phyloP scores from a whole-genome alignment of 2,888 invertebrate species.

The Sussaba pulchella region DNA sequence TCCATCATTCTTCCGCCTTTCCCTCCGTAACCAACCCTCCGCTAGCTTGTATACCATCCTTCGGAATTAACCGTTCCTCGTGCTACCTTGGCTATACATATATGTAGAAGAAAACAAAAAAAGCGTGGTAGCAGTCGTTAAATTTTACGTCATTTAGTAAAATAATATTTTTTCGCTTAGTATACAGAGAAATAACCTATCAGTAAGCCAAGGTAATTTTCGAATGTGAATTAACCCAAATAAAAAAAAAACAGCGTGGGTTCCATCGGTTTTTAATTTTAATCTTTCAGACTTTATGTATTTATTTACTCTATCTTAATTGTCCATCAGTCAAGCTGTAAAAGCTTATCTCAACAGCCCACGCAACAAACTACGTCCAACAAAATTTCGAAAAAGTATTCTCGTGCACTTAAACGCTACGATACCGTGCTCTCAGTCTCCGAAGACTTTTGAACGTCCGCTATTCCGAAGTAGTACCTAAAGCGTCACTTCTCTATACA shows the following conservation, averaged over 20 bases:
- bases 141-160: neutral
- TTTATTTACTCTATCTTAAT: constrained; percentile 6
- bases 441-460: constrained; percentile 34
- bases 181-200: no score
- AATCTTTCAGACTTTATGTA: neutral
- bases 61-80: constrained; percentile 44
- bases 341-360: neutral
- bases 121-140: neutral
- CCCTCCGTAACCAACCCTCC: constrained; percentile 39
- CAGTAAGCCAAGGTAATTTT: no score
- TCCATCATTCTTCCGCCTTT: constrained; percentile 7
- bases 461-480: constrained; percentile 10
- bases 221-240: constrained; percentile 1
- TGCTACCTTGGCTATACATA: neutral
- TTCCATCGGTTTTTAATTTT: constrained; percentile 2
- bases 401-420: constrained; percentile 33
- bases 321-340: neutral
- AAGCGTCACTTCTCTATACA: constrained; percentile 43
- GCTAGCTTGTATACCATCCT: constrained; percentile 19
- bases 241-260: neutral
- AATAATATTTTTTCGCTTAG: neutral
- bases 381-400: constrained; percentile 42
- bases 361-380: constrained; percentile 3
- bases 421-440: constrained; percentile 11
- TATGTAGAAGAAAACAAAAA: constrained; percentile 15